Base-by-base conservation (phyloP, 2,113 vertebrate species). In the Gila orcuttii region DNA sequence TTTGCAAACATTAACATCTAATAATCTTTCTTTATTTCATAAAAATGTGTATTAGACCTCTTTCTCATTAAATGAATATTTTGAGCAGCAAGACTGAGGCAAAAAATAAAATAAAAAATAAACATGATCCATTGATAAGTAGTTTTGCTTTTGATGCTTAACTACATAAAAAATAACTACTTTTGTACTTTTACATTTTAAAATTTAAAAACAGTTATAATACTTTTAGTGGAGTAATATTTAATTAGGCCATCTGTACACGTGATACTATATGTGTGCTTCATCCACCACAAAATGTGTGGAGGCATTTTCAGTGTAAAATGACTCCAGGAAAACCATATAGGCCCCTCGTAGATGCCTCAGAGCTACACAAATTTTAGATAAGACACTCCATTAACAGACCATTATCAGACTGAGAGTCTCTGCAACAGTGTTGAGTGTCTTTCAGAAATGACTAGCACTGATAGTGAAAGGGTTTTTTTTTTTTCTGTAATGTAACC, bases 311-410 rank as follows among this genome's bases (percentile, higher is more conserved):
- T 77, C 2, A 79, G 33, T 28, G 45, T 45, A 62, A 64, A 79
- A 68, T 50, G 3, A 50, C 23, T 15, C n/a, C 45, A 45, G 45
- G 45, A 42, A 28, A 15, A 50, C 36, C 36, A 31, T 10, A 8
- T 10, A 42, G 33, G 78, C 12, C 86, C 81, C 87, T 82, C 82
- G 87, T 59, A 90, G 92, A 92, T 45, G 89, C 92, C 93, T 90
- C 89, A 87, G 84, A 90, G 86, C 82, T 86, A 85, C 93, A 94
- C 93, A 94, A 93, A 92, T 87, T 88, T 92, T 88, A 95, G 87
- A 93, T 93, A 95, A 94, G 92, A 92, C 83, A 92, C 88, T 77
- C 88, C 86, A 93, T 93, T 95, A 92, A 91, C 86, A 87, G 88
- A 86, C 85, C 90, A 87, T 93, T 94, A 94, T 95, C 93, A 87